Base-by-base conservation (phyloP, 2,797 vertebrate genomes). In the Amphiprion clarkii region DNA sequence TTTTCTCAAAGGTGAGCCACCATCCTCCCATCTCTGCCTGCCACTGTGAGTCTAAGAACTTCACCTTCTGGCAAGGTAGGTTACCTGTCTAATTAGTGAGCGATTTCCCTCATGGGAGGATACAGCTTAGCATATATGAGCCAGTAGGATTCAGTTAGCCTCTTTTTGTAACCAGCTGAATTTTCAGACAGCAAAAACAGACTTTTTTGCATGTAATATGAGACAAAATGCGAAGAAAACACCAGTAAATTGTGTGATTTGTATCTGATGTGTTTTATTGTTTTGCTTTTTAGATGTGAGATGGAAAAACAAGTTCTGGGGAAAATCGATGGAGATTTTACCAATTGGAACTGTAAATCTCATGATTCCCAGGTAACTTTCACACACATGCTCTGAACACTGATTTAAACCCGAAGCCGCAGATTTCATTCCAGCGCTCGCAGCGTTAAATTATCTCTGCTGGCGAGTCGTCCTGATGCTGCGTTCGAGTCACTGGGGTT, bases 271-370 rank as follows among this genome's bases (percentile, higher is more conserved):
- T 33, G 69, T 27, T 78, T 58, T 42, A 16, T 3, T 31, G 2
- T 54, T 76, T 65, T 83, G 17, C 27, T 84, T 84, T 76, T 51
- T 85, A 99, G 98, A 99, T 94, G 96, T 99, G 84, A 97, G 98
- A 93, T 99, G 98, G 98, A 99, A 99, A 95, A 99, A 99, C 94
- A 99, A 99, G 91, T 99, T 99, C 94, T 99, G 98, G 98, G 98
- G 98, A 0, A 99, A 99, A 93, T 99, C 98, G 0, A 99, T 99
- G 98, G 98, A 99, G 95, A 98, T 99, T 91, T 95, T 99, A 58
- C 98, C 98, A 10, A 94, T 99, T 17, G 98, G 98, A 78, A 96
- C 96, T 4, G 94, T 99, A 86, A 98, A 98, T 82, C 96, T 99
- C 71, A 95, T 90, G 85, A 95, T 99, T 89, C 97, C 98, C 85